Evolutionary conservation across 2,113 vertebrate genomes (phyloP), one percentile per base, ranked within the genome.

Genomic region (Chloropsis hardwickii): DNA sequence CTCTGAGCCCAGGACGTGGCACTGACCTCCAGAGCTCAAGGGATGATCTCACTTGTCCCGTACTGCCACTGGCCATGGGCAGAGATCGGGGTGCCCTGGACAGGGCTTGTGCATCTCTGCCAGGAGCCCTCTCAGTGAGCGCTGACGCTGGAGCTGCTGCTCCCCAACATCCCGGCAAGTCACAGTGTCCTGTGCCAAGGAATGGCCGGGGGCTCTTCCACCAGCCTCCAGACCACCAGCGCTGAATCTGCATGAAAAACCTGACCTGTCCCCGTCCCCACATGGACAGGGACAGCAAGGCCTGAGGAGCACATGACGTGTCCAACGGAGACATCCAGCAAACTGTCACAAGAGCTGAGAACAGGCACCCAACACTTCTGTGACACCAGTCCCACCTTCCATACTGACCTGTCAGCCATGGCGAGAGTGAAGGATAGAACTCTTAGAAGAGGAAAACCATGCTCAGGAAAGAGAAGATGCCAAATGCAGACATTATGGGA

Each of bases 381-480:
- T 4, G 24, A 62, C 51, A 74, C 22, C 12, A 7, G 45, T 10
- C 12, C 21, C 27, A 7, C 82, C 65, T 23, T 7, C 65, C 54
- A n/a, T 42, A 20, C 31, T 2, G 8, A 37, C 19, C 14, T 58
- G 23, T 14, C 80, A 33, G 3, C 33, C 47, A 16, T 3, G 2
- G 2, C 15, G 6, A 31, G 1, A 8, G 24, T 18, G 17, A 50
- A 47, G 39, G 13, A 3, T 0, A 1, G 28, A 31, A 18, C 11
- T 1, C 33, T 16, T 4, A 19, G 47, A 47, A 51, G 47, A 66
- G 20, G 66, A 60, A 47, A 66, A 17, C 31, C 14, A 2, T 2
- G 27, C 54, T 50, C 31, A 19, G 57, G 4, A 2, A 73, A 51
- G 61, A 72, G 56, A 1, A 76, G 70, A 20, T 33, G 42, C 24